Percentiles rank a stretch among this genome's conserved stretches.
phyloP scores from a whole-genome alignment of 2,797 vertebrate genomes.

The Hypotaenidia okinawae region DNA sequence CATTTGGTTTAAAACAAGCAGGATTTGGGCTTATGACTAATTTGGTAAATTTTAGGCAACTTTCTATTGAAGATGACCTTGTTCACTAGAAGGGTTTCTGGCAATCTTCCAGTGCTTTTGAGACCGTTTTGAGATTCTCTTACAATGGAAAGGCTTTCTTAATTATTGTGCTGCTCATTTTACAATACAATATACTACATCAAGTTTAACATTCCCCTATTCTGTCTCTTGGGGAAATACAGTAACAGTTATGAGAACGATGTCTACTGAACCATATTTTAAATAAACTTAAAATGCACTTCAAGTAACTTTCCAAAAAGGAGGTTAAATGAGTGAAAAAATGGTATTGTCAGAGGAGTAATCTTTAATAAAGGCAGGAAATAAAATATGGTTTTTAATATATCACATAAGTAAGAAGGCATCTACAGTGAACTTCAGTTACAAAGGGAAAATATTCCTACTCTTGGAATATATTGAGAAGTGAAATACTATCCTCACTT shows the following conservation, averaged over 20 bases:
- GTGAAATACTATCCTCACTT: not conserved
- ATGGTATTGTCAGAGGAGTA: not conserved
- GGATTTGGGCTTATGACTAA: not conserved
- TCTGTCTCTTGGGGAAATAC: not conserved
- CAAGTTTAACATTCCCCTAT: not conserved
- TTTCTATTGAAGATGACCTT: slow-evolving; percentile 11
- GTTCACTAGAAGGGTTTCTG: slow-evolving; percentile 12
- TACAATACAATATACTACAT: not conserved
- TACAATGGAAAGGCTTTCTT: not conserved
- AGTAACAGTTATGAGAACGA: not conserved
- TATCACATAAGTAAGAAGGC: not conserved
- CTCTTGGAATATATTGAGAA: not conserved
- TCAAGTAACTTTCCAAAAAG: slow-evolving; percentile 20
- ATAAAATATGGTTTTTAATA: not conserved
- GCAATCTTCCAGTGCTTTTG: not conserved
- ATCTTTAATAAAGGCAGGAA: slow-evolving; percentile 47
- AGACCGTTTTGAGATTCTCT: slow-evolving; percentile 17
- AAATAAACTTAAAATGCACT: not conserved
- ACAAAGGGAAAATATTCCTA: not conserved
- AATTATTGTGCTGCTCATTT: slow-evolving; percentile 3
- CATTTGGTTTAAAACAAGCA: slow-evolving; percentile 10
- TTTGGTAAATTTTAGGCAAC: not conserved
- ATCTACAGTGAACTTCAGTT: not conserved
- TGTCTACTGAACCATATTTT: not conserved
- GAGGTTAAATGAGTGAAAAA: not conserved